A percentile compares a stretch with the other conserved stretches of the same genome.
These are phyloP conservation scores for Ophioderma brevispina DNA, from an alignment of 35 echinoderm and acorn worm genomes.

Conservation along the genomic window DNA sequence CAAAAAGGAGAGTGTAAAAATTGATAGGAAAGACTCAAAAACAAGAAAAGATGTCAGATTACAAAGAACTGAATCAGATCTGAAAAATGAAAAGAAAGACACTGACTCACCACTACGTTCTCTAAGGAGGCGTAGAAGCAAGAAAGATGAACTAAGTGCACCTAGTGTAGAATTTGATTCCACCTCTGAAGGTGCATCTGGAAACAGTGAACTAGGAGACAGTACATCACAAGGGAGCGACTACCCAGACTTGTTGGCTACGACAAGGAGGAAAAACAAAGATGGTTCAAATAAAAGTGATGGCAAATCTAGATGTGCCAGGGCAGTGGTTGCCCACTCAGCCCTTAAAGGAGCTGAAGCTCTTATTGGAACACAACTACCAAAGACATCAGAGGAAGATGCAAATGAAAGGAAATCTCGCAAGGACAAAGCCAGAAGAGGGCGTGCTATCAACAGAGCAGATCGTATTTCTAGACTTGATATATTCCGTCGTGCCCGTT, in stretches of 20 bases:
- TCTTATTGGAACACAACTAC: constrained; percentile 71
- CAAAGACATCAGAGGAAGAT: constrained; percentile 55
- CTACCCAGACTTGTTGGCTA: constrained; percentile 72
- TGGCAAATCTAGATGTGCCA: constrained; percentile 20
- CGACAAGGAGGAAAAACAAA: constrained; percentile 60
- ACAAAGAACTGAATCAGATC: constrained; percentile 4
- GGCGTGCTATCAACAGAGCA: constrained; percentile 66
- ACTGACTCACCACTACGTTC: constrained; percentile 34
- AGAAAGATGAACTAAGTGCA: constrained; percentile 30
- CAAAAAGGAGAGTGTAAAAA: not conserved
- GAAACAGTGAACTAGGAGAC: constrained; percentile 33
- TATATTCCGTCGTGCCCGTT: constrained; percentile 70
- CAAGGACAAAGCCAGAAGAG: constrained; percentile 75
- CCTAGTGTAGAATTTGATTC: constrained; percentile 3
- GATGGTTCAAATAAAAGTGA: constrained; percentile 41
- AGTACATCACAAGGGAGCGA: constrained; percentile 56
- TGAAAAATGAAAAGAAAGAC: constrained; percentile 49
- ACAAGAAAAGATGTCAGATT: not conserved
- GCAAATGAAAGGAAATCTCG: constrained; percentile 69
- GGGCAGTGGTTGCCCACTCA: constrained; percentile 71
- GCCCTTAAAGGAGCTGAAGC: constrained; percentile 78
- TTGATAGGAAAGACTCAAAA: constrained; percentile 1
- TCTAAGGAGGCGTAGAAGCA: constrained; percentile 42
- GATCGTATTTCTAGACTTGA: constrained; percentile 73
- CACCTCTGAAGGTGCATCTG: not conserved